A percentile compares a stretch with the other conserved stretches of the same genome.
These are phyloP conservation scores for Spizaetus ornatus DNA, from an alignment of 2,113 vertebrate genomes.

Conservation along the genomic window DNA sequence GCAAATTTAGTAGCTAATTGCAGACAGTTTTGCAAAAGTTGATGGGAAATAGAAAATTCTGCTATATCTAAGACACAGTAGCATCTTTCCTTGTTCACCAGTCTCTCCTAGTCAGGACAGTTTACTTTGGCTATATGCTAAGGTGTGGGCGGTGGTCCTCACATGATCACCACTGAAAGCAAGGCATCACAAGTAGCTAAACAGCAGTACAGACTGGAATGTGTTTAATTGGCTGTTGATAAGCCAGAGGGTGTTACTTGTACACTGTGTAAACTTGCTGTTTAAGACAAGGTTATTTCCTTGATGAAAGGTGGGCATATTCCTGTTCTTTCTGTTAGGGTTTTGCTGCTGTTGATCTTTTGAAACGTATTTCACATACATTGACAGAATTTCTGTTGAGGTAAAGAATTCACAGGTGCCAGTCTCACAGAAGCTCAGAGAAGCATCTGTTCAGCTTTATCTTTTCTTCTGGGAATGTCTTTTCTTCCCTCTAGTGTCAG, in stretches of 20 bases:
- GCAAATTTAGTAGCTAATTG: neutral
- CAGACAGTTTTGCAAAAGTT: neutral
- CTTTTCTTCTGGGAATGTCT: neutral
- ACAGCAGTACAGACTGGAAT: neutral
- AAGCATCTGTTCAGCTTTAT: conserved; percentile 39
- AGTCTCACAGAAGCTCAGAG: neutral
- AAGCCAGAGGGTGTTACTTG: neutral
- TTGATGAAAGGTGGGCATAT: neutral
- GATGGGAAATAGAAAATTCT: neutral
- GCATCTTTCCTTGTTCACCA: neutral
- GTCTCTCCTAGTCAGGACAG: neutral
- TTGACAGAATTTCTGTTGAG: neutral
- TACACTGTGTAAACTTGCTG: neutral
- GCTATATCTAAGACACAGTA: neutral
- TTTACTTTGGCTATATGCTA: neutral
- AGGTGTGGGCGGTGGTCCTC: neutral
- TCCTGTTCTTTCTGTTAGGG: neutral
- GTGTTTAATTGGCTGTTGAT: neutral
- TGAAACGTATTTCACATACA: neutral
- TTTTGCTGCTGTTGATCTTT: neutral
- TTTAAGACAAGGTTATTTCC: neutral
- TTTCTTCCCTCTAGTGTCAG: neutral
- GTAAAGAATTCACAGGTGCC: neutral
- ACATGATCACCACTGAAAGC: neutral
- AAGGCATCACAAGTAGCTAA: neutral